Conservation (phyloP, 2,113 vertebrate species). For the Formicarius rufipectus region DNA sequence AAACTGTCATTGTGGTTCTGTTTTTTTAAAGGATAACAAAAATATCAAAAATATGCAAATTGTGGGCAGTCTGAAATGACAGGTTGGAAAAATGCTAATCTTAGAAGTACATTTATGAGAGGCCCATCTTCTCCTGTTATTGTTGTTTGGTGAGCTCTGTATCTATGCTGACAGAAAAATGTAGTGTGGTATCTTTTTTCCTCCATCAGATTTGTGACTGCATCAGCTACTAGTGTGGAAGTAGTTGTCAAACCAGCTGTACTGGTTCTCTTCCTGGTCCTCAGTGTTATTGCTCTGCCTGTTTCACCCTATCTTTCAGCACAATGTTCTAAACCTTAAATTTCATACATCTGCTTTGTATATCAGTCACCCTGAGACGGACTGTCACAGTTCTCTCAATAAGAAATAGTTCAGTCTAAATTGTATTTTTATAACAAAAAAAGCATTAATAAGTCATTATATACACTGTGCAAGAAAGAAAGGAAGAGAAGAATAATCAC, state of each 20-base stretch:
- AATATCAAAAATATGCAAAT: background rate
- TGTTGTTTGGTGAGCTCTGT: background rate
- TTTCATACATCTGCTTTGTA: background rate
- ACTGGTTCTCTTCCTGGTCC: background rate
- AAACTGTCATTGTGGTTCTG: background rate
- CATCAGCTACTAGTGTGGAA: background rate
- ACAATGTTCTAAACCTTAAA: background rate
- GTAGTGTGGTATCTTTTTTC: background rate
- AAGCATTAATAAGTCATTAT: slow-evolving; percentile 40
- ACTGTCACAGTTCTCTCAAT: background rate
- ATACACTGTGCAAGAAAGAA: background rate
- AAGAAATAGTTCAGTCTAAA: slow-evolving; percentile 11
- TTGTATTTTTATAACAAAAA: slow-evolving; percentile 34
- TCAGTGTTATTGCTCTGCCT: background rate
- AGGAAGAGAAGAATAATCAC: slow-evolving; percentile 20
- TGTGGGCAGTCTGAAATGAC: background rate
- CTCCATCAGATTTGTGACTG: background rate
- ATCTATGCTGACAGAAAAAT: background rate
- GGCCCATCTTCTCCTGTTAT: background rate
- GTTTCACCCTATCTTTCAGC: background rate
- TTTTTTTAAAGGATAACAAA: background rate
- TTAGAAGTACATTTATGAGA: background rate
- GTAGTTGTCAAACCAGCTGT: background rate
- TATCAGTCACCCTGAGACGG: background rate
- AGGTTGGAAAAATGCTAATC: background rate